Conservation (phyloP, 2,888 invertebrate genomes). For the Apotomis betuletana region DNA sequence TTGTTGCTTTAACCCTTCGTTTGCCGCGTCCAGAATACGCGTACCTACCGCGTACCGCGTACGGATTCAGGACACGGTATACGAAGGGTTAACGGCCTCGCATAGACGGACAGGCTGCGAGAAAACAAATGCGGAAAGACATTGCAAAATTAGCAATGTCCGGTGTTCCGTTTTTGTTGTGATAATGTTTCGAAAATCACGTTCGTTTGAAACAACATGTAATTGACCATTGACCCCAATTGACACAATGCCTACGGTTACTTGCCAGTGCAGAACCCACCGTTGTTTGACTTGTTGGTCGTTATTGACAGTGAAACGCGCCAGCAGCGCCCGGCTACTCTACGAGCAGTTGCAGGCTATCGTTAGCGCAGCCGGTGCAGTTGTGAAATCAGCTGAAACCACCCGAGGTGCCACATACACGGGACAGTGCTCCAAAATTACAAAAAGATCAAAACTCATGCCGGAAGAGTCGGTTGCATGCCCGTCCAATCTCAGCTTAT, state of each 20-base stretch:
- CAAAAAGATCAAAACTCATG: constrained; percentile 59
- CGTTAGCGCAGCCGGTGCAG: constrained; percentile 67
- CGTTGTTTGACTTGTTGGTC: background rate
- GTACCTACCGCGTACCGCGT: too few species aligned
- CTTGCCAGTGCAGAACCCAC: background rate
- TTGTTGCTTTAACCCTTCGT: too few species aligned
- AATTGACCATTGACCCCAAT: too few species aligned
- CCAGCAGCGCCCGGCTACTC: constrained; percentile 51
- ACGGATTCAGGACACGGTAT: too few species aligned
- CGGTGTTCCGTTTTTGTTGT: too few species aligned
- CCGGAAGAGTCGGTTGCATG: constrained; percentile 62
- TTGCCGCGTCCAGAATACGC: too few species aligned
- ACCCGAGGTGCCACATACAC: constrained; percentile 60
- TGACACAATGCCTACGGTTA: background rate
- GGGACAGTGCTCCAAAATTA: constrained; percentile 48
- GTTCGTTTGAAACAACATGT: too few species aligned
- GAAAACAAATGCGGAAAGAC: too few species aligned
- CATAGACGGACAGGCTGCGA: too few species aligned
- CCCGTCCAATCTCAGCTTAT: constrained; percentile 81
- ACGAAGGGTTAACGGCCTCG: too few species aligned
- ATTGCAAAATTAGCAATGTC: too few species aligned
- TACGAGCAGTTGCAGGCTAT: constrained; percentile 66
- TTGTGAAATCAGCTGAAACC: constrained; percentile 80
- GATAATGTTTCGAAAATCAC: too few species aligned
- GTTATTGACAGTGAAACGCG: background rate